phyloP scores from a whole-genome alignment of 2,888 invertebrate genomes.

The Harpalus rufipes region DNA sequence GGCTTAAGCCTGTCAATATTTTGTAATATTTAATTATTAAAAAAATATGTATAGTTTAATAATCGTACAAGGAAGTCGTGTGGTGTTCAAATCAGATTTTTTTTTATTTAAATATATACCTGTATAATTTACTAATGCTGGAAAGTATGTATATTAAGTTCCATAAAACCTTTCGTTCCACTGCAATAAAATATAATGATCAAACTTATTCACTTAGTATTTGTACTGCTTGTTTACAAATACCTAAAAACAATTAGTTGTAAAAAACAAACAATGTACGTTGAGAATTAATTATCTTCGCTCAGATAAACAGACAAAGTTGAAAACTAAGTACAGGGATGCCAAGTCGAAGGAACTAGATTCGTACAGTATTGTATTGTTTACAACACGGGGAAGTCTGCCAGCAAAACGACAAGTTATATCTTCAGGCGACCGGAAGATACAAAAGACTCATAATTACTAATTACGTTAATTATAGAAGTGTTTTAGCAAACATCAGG shows the following conservation, averaged over 20 bases:
- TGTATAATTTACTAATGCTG: too few species aligned
- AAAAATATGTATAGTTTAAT: too few species aligned
- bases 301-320: conserved; percentile 9
- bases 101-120: too few species aligned
- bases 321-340: not conserved
- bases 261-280: not conserved
- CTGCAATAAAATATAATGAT: too few species aligned
- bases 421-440: conserved; percentile 35
- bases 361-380: conserved; percentile 41
- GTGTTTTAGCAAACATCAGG: conserved; percentile 58
- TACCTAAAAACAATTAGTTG: not conserved
- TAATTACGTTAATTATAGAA: conserved; percentile 56
- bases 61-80: too few species aligned
- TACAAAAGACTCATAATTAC: conserved; percentile 56
- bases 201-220: too few species aligned
- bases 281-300: conserved; percentile 10
- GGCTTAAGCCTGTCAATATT: too few species aligned
- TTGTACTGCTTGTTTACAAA: not conserved
- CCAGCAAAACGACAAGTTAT: conserved; percentile 52
- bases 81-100: too few species aligned
- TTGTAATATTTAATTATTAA: too few species aligned
- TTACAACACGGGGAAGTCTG: conserved; percentile 18
- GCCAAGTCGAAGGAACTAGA: conserved; percentile 27
- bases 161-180: too few species aligned
- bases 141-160: too few species aligned